Evolutionary conservation across 2,797 vertebrate species (phyloP).

Genomic region (Bothrops alternatus): DNA sequence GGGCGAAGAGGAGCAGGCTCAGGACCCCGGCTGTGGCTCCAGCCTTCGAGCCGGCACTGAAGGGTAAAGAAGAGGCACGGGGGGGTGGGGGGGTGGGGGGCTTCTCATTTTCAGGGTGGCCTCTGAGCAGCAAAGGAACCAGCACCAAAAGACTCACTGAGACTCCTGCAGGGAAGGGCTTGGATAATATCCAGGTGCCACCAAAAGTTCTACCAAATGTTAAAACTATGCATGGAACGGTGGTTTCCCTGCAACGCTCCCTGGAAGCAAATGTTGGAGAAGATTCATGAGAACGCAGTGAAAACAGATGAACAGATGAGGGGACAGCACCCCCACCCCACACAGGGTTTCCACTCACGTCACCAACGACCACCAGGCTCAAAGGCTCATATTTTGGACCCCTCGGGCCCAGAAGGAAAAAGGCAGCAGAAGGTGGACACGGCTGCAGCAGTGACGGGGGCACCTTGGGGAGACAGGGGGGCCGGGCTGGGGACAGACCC

Average conservation of each 20-base stretch:
- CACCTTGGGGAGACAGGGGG: neutral
- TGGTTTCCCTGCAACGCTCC: neutral
- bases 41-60: accelerated
- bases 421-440: neutral
- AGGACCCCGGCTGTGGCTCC: neutral
- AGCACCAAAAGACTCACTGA: neutral
- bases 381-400: neutral
- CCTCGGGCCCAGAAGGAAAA: neutral
- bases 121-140: neutral
- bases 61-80: neutral
- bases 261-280: neutral
- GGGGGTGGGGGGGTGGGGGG: too few relatives aligned
- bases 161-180: neutral
- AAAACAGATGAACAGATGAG: neutral
- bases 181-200: neutral
- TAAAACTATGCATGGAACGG: neutral
- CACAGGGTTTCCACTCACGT: neutral
- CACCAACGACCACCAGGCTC: neutral
- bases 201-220: too few relatives aligned
- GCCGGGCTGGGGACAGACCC: neutral
- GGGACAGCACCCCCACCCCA: neutral
- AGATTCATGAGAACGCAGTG: neutral
- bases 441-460: neutral
- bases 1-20: neutral
- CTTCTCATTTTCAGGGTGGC: too few relatives aligned